These are phyloP conservation scores for Phycodurus eques DNA, from an alignment of 2,113 vertebrate genomes.

Conservation along the genomic window DNA sequence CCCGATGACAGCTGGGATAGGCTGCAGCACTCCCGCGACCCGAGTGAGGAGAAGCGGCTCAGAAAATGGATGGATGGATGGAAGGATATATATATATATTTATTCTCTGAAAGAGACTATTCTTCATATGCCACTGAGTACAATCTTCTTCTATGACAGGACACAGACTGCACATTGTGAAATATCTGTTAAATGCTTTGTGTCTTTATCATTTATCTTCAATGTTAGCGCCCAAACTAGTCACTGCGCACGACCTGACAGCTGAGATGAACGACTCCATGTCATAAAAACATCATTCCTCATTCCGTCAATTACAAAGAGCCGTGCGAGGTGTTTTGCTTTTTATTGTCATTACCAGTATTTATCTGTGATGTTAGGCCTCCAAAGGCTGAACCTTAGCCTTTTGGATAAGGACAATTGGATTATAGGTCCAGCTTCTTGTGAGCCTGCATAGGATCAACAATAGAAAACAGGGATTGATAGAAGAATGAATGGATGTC, in stretches of 20 bases:
- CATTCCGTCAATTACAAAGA: neutral
- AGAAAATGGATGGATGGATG: too few species aligned
- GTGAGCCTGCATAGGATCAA: neutral
- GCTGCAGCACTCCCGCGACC: too few species aligned
- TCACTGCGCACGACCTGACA: conserved; percentile 2
- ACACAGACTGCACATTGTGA: neutral
- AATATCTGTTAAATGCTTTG: neutral
- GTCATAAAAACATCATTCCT: conserved; percentile 5
- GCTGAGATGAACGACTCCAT: neutral
- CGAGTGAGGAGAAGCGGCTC: too few species aligned
- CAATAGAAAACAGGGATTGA: neutral
- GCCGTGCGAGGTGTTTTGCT: neutral
- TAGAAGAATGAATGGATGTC: neutral
- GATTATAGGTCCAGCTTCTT: neutral
- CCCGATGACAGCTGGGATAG: too few species aligned
- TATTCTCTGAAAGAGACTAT: neutral
- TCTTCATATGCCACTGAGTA: neutral
- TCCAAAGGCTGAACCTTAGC: neutral
- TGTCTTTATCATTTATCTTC: neutral
- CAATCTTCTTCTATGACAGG: neutral
- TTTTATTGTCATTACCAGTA: neutral
- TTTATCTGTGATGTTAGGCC: neutral
- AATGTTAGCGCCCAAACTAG: neutral
- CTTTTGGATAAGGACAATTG: neutral
- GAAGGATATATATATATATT: too few species aligned